These are phyloP conservation scores for Echinarachnius parma DNA, from an alignment of 53 echinoderm and acorn worm genomes.

Conservation along the genomic window DNA sequence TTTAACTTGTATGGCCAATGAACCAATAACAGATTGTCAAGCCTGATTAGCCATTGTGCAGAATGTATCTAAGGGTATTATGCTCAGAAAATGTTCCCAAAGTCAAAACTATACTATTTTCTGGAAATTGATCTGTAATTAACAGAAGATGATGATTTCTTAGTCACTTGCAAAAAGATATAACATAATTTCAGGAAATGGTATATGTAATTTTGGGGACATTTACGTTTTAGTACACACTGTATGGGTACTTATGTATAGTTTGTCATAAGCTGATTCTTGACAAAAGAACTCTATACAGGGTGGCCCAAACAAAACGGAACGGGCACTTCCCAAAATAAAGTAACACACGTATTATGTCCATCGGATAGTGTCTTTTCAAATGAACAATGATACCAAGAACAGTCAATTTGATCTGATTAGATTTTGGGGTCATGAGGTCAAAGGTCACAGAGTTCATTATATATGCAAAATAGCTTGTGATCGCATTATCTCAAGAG, in stretches of 20 bases:
- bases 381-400: too few species aligned
- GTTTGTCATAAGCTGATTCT: conserved; percentile 13
- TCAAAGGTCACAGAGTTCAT: too few species aligned
- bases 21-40: conserved; percentile 23
- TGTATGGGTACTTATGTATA: conserved; percentile 15
- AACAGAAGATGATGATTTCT: conserved; percentile 15
- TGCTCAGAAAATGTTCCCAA: conserved; percentile 21
- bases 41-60: conserved; percentile 9
- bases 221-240: conserved; percentile 17
- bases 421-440: too few species aligned
- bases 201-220: conserved; percentile 10
- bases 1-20: conserved; percentile 7
- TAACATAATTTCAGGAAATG: conserved; percentile 11
- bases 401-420: too few species aligned
- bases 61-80: conserved; percentile 17
- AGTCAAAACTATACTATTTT: conserved; percentile 11
- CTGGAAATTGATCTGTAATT: conserved; percentile 12
- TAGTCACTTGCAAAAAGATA: conserved; percentile 16
- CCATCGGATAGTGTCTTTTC: too few species aligned
- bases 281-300: conserved; percentile 9
- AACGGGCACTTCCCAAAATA: too few species aligned
- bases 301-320: too few species aligned
- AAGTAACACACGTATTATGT: too few species aligned
- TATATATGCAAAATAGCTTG: too few species aligned
- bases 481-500: too few species aligned